Evolutionary conservation across 2,797 vertebrate species (phyloP).

Genomic region (Clamator glandarius): DNA sequence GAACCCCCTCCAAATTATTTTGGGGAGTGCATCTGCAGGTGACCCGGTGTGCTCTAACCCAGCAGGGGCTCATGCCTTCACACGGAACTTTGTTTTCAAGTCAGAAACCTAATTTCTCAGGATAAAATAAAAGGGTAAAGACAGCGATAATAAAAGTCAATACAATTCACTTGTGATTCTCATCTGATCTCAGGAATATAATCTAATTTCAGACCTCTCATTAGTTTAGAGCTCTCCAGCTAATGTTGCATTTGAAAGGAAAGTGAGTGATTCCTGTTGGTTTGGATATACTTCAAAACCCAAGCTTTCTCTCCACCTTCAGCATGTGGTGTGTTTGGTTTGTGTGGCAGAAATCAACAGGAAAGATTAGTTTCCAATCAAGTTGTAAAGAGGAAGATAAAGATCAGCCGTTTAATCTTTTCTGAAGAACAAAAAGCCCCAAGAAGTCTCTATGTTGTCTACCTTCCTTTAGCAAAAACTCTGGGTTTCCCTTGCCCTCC

Average conservation of each 20-base stretch:
- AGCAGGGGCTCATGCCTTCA: constrained; percentile 33
- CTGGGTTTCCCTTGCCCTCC: background rate
- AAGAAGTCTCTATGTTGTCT: background rate
- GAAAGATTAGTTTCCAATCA: constrained; percentile 3
- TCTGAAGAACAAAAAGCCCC: background rate
- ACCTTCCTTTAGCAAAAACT: background rate
- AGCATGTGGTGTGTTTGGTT: constrained; percentile 19
- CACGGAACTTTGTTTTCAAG: constrained; percentile 14
- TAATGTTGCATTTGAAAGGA: constrained; percentile 64
- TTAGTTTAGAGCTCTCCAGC: constrained; percentile 59
- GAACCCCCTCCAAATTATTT: background rate
- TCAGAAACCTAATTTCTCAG: constrained; percentile 46
- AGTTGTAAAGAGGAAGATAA: constrained; percentile 13
- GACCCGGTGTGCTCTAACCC: background rate
- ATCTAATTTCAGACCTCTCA: constrained; percentile 66
- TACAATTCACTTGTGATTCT: constrained; percentile 65
- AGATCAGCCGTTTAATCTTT: constrained; percentile 16
- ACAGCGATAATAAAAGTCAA: constrained; percentile 64
- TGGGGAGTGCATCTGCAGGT: background rate
- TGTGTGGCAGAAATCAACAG: constrained; percentile 13
- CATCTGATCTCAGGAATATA: constrained; percentile 68
- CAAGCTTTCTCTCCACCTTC: background rate
- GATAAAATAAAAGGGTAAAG: constrained; percentile 64
- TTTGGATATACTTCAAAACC: constrained; percentile 38
- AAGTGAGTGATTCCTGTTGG: constrained; percentile 44